Evolutionary conservation across 2,888 invertebrate genomes (phyloP), one percentile per base, ranked within the genome.

Genomic region (Drosophila paranaensis): DNA sequence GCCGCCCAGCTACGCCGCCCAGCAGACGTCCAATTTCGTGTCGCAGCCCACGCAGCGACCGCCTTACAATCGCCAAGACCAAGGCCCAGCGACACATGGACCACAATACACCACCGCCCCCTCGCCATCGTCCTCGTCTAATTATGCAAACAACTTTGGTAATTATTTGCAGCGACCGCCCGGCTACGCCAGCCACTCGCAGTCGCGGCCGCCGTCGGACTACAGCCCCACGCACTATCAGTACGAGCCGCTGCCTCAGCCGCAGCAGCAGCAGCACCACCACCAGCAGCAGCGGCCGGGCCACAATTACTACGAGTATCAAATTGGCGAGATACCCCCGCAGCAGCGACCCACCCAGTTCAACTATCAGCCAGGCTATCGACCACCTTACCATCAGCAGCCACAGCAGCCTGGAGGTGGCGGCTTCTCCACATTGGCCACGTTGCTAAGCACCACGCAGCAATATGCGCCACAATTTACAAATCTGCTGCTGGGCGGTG

Each of bases 401-500:
- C 27, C 62, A 1, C 20, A 20, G 2, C 20, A 10, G 72, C 55
- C 39, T 66, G 43, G 35, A 64, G 39, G 76, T 51, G 81, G 82
- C 39, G 85, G 90, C 55, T 65, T 91, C 62, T 87, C 91, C 56
- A 82, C 92, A 35, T 67, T 91, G 61, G 92, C 89, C 40, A 90
- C 91, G 46, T 67, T 91, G 56, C 63, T 90, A 33, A 83, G 69
- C 58, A 67, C 81, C 33, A 89, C 89, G 13, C 85, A 87, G 68
- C 90, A 91, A 71, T 91, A 92, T 81, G 92, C 92, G 71, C 91
- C 92, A 70, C 92, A 92, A 81, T 92, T 92, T 87, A 90, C 91
- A 80, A 92, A 91, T 82, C 82, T 92, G 14, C 81, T 91, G 8
- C 48, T 90, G 60, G 88, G 88, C 8, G 87, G 87, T 5, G 76